These are phyloP conservation scores for Dryobates pubescens DNA, from an alignment of 2,797 vertebrate genomes.

Conservation along the genomic window DNA sequence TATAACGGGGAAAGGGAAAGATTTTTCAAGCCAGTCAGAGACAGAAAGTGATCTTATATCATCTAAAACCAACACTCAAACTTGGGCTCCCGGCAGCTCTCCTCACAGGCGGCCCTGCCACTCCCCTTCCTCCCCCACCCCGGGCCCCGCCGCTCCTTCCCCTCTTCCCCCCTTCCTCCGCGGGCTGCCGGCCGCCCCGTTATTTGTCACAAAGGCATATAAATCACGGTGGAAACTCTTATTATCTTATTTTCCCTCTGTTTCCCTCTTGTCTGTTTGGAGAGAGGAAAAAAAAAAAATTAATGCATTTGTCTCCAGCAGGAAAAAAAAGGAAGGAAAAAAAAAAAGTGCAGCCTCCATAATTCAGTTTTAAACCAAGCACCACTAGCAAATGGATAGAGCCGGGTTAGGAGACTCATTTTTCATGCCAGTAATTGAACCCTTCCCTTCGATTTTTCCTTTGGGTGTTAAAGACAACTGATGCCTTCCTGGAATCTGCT, in stretches of 20 bases:
- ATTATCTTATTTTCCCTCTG: slow-evolving; percentile 81
- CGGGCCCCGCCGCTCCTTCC: no score
- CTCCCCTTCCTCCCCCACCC: neutral
- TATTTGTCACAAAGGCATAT: slow-evolving; percentile 78
- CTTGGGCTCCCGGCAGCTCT: slow-evolving; percentile 66
- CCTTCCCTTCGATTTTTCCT: slow-evolving; percentile 77
- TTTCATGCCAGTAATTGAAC: slow-evolving; percentile 79
- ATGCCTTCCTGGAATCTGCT: slow-evolving; percentile 71
- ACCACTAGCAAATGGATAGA: slow-evolving; percentile 68
- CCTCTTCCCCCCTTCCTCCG: neutral
- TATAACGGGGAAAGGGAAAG: neutral
- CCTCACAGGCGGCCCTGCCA: slow-evolving; percentile 19
- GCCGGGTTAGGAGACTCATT: slow-evolving; percentile 73
- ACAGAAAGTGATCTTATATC: slow-evolving; percentile 69
- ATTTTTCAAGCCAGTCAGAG: slow-evolving; percentile 67
- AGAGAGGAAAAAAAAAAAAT: slow-evolving; percentile 66
- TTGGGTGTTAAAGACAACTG: slow-evolving; percentile 77
- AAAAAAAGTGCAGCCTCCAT: slow-evolving; percentile 74
- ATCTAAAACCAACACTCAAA: slow-evolving; percentile 73
- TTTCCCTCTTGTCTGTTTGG: slow-evolving; percentile 73
- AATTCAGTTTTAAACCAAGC: slow-evolving; percentile 82
- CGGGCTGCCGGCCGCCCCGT: slow-evolving; percentile 26
- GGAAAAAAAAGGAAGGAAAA: slow-evolving; percentile 48
- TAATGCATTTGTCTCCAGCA: slow-evolving; percentile 77
- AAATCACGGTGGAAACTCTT: slow-evolving; percentile 80